Base-by-base conservation (phyloP, 2,888 invertebrate species). In the Agrochola circellaris region DNA sequence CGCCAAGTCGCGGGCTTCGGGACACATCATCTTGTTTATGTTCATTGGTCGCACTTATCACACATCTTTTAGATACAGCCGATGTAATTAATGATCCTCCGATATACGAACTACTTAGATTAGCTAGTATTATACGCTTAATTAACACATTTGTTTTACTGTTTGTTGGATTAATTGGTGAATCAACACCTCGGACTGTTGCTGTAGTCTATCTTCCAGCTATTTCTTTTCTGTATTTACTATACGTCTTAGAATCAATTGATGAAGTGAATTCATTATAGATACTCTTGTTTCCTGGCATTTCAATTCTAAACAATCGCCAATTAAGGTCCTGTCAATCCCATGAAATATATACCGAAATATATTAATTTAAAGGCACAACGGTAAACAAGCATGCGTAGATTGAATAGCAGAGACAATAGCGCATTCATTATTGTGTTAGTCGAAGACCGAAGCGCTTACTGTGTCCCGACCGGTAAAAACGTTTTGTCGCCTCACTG, bases 371-470 rank as follows among this genome's bases (percentile, higher is more conserved):
- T 69, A 74, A 81, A 78, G 34, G 38, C 45, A 60, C 70, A 87
- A 83, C 86, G 81, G 83, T 85, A 85, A 79, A 77, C 80, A 71
- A 77, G 76, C 66, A 81, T 81, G 81, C 64, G 78, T 79, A 78
- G 75, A 81, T 74, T 87, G 84, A 85, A 87, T 82, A 65, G 78
- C 73, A 86, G 80, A 89, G 88, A 92, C 91, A 92, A 92, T 92
- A 89, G 90, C 87, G 91, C 89, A 92, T 92, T 90, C 89, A 91
- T 91, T 90, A 92, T 89, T 89, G 81, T 86, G 80, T 88, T 84
- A 79, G 85, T 74, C 81, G 75, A 69, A 77, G 82, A 77, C 77
- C 67, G 82, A 85, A 76, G 85, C 64, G 77, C 81, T 83, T 77
- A 83, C 80, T 79, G 88, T 82, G 82, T 72, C 69, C 76, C 66